Percentiles rank a stretch among this genome's conserved stretches.
Evolutionary conservation across 2,797 vertebrate species (phyloP).

Genomic region (Lutjanus argentimaculatus): DNA sequence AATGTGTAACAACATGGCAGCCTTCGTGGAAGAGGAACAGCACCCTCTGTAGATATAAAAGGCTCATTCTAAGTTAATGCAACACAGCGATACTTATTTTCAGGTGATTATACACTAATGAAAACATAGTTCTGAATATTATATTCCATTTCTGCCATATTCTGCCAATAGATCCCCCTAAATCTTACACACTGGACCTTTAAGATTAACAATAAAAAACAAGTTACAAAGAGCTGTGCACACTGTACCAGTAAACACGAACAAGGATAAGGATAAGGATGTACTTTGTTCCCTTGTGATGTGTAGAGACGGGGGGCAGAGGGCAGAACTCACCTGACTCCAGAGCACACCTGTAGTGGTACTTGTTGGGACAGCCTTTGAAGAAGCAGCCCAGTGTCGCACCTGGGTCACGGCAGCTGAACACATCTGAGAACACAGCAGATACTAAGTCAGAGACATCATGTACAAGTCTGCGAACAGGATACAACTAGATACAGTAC

Average conservation of each 20-base stretch:
- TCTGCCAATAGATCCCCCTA: no score
- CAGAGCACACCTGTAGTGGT: constrained; percentile 88
- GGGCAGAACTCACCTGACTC: constrained; percentile 80
- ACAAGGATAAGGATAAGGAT: neutral
- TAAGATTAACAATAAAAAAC: constrained; percentile 4
- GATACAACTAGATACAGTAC: no score
- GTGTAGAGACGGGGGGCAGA: neutral
- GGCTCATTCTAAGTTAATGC: no score
- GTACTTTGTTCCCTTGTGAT: neutral
- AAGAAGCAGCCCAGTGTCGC: constrained; percentile 87
- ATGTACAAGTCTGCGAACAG: neutral
- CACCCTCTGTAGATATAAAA: no score
- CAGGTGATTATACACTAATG: no score
- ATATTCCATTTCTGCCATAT: no score
- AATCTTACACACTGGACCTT: neutral
- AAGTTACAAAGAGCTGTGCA: neutral
- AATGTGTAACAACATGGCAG: no score
- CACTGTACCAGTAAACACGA: neutral
- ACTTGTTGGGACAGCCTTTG: constrained; percentile 86
- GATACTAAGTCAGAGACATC: neutral
- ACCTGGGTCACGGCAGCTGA: constrained; percentile 78
- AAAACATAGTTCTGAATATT: no score
- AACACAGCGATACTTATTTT: no score
- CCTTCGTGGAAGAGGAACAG: no score
- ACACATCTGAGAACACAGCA: constrained; percentile 76